Evolutionary conservation across 2,797 vertebrate genomes (phyloP).

Genomic region (Halcyon leucocephala): DNA sequence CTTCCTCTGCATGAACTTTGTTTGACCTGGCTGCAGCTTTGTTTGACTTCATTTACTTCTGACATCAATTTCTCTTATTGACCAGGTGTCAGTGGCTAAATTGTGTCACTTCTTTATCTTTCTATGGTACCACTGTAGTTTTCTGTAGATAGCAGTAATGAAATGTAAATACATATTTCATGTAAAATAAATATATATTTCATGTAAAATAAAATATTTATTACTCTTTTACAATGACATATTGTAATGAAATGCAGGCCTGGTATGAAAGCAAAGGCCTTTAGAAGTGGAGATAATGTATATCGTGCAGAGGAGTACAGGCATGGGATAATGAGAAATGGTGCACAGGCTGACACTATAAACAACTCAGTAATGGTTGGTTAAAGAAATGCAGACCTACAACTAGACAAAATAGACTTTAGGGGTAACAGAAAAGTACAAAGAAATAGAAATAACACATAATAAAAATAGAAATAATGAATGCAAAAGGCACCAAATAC

Average conservation of each 20-base stretch:
- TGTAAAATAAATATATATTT: not conserved
- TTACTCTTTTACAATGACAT: not conserved
- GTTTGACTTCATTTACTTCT: not conserved
- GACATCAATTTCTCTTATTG: not conserved
- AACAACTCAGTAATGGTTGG: not conserved
- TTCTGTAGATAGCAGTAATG: not conserved
- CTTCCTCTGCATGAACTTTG: not conserved
- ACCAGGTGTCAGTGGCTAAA: not conserved
- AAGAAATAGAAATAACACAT: not conserved
- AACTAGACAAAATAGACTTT: not conserved
- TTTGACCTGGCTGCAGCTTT: not conserved
- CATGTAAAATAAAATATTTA: not conserved
- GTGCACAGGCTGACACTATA: not conserved
- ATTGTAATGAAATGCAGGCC: not conserved
- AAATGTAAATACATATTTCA: not conserved
- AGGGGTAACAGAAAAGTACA: not conserved
- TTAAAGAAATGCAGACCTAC: not conserved
- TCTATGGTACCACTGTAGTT: not conserved
- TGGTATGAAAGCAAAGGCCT: not conserved
- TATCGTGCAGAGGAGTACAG: not conserved
- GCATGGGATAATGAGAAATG: not conserved
- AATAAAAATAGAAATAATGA: too few species aligned
- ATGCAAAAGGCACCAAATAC: not conserved
- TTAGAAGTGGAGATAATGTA: not conserved
- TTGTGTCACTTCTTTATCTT: not conserved